Percentiles rank a stretch among this genome's conserved stretches.
These are phyloP conservation scores for Megaceryle alcyon DNA, from an alignment of 2,797 vertebrate species.

Conservation along the genomic window DNA sequence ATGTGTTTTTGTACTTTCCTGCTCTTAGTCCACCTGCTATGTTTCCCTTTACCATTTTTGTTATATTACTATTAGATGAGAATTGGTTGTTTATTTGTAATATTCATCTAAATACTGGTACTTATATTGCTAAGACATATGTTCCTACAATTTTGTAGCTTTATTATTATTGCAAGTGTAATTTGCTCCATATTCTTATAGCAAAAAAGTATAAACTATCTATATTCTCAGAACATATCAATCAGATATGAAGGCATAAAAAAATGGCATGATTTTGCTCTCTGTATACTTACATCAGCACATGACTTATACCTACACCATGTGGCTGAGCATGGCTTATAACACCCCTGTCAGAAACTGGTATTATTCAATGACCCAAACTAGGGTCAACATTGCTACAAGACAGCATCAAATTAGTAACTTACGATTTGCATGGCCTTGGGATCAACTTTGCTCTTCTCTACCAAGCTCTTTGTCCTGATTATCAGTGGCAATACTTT, in stretches of 20 bases:
- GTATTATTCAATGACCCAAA: neutral
- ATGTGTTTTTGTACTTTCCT: neutral
- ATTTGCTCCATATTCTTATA: neutral
- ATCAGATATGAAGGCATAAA: neutral
- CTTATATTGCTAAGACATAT: neutral
- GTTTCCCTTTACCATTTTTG: neutral
- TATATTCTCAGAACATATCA: neutral
- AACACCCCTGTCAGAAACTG: fast-evolving
- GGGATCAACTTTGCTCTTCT: neutral
- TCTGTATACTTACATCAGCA: too few species aligned
- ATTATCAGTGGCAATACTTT: neutral
- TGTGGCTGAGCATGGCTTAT: fast-evolving
- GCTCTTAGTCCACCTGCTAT: neutral
- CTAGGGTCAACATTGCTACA: neutral
- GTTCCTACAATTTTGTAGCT: neutral
- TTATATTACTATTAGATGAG: neutral
- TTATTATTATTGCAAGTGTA: neutral
- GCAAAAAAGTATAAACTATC: neutral
- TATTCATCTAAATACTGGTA: neutral
- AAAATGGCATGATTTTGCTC: neutral
- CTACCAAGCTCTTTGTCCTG: neutral
- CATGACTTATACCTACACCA: fast-evolving
- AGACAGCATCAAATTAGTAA: neutral
- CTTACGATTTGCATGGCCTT: neutral
- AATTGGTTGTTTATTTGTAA: neutral